Evolutionary conservation across 2,888 invertebrate species (phyloP).

Genomic region (Colostygia pectinataria): DNA sequence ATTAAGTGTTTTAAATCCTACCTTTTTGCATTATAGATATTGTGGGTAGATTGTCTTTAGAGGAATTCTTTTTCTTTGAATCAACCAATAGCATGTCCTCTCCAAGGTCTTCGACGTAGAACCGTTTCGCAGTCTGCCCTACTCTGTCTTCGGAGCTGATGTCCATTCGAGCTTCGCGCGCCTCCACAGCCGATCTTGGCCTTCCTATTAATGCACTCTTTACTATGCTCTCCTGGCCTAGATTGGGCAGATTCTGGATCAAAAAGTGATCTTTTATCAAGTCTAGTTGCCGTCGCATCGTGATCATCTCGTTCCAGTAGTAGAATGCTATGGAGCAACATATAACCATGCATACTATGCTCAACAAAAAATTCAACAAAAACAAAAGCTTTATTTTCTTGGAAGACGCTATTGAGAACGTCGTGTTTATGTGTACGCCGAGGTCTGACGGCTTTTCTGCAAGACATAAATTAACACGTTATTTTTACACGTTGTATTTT

Average conservation of each 20-base stretch:
- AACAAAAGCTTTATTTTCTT: conserved; percentile 77
- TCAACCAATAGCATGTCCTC: conserved; percentile 70
- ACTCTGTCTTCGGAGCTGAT: conserved; percentile 37
- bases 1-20: conserved; percentile 21
- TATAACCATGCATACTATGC: conserved; percentile 66
- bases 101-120: conserved; percentile 68
- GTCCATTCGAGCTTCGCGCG: conserved; percentile 55
- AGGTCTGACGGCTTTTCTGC: conserved; percentile 71
- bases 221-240: conserved; percentile 52
- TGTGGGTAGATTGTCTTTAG: conserved; percentile 18
- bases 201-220: conserved; percentile 56
- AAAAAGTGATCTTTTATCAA: conserved; percentile 62
- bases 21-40: conserved; percentile 58
- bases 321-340: conserved; percentile 70
- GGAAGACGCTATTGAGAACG: conserved; percentile 76
- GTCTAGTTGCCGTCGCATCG: conserved; percentile 68
- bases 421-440: conserved; percentile 76
- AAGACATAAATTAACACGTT: conserved; percentile 47
- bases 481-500: conserved; percentile 29
- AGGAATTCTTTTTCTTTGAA: conserved; percentile 62
- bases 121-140: conserved; percentile 51
- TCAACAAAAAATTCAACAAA: conserved; percentile 70
- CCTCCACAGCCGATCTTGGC: conserved; percentile 45
- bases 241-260: conserved; percentile 55
- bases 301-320: conserved; percentile 72